phyloP scores from a whole-genome alignment of 2,888 invertebrate genomes.

The Pachydiplax longipennis region DNA sequence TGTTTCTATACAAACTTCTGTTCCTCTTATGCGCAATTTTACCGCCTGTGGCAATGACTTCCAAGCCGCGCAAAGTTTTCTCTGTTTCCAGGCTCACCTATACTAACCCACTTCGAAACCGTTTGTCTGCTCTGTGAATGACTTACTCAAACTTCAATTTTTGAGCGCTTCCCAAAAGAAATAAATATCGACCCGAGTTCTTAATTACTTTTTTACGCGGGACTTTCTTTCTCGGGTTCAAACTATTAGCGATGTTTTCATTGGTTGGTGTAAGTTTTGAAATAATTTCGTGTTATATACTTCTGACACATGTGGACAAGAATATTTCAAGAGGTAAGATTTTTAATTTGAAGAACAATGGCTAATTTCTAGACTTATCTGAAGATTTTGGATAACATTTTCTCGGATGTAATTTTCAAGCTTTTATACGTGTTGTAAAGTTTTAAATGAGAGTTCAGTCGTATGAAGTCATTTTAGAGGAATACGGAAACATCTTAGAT shows the following conservation, averaged over 20 bases:
- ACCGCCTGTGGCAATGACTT: slow-evolving; percentile 23
- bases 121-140: slow-evolving; percentile 13
- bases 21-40: slow-evolving; percentile 45
- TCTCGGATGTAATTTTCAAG: too few species aligned
- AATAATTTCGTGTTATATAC: neutral
- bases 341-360: too few species aligned
- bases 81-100: slow-evolving; percentile 25
- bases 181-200: neutral
- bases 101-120: slow-evolving; percentile 24
- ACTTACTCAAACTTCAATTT: slow-evolving; percentile 33
- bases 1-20: slow-evolving; percentile 44
- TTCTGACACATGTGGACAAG: neutral
- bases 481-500: too few species aligned
- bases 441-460: too few species aligned
- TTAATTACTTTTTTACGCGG: neutral
- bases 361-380: too few species aligned
- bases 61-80: neutral
- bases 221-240: neutral
- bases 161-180: slow-evolving; percentile 13
- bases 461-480: too few species aligned
- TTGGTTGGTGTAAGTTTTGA: neutral
- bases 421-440: too few species aligned
- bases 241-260: neutral
- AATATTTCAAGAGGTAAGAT: neutral
- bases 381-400: too few species aligned